Evolutionary conservation across 2,113 vertebrate species (phyloP), one percentile per base, ranked within the genome.

Genomic region (Prionailurus bengalensis): DNA sequence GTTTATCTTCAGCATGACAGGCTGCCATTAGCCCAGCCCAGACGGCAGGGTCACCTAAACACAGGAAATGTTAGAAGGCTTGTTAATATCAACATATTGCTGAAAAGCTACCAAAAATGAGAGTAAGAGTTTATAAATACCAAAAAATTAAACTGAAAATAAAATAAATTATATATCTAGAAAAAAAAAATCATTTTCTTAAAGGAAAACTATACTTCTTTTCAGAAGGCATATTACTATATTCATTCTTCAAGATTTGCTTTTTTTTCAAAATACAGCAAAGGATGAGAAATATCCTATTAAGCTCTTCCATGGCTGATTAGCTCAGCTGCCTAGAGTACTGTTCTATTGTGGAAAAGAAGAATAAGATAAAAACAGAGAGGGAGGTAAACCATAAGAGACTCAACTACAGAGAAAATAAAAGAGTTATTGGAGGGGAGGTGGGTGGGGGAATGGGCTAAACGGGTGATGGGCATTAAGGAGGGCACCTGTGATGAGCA

Each of bases 11-110:
- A 33, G 99, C 99, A 97, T 99, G 99, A 98, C 99, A 99, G 74
- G 99, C 99, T 91, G 99, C 99, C 99, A 99, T 99, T 63, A 99
- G 98, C 71, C 99, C 99, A 2, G 99, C 99, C 99, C 99, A 99
- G 29, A 99, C 98, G 92, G 99, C 99, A 89, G 99, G 99, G 97
- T 99, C 99, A 98, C 99, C 99, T 99, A 88, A 78, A 96, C 70
- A 48, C 25, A 97, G 83, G 95, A 92, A 98, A 89, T 4, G 13
- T 96, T 5, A 3, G 29, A 91, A 91, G 19, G 1, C 39, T 94
- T 94, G 65, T 93, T 71, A 45, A 91, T 29, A 95, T 1, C 80
- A 85, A 31, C 3, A 36, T 31, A 17, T 45, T 14, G 39, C 45
- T 78, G 33, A 25, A 97, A 94, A 58, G 5, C 17, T 58, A 78